Evolutionary conservation across 2,113 vertebrate species (phyloP).

Genomic region (Orycteropus afer): DNA sequence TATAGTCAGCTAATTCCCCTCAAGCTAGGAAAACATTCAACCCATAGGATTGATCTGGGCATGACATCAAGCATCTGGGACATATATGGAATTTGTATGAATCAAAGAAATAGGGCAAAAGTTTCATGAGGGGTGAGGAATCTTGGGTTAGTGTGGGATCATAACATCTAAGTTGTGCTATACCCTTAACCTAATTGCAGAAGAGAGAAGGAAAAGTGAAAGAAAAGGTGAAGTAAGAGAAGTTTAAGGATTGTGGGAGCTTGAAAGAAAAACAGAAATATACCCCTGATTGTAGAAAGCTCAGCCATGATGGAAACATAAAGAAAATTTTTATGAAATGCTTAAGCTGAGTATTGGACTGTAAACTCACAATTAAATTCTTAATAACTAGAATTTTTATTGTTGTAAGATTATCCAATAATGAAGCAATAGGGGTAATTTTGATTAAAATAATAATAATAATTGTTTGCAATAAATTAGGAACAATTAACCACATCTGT

Average conservation of each 20-base stretch:
- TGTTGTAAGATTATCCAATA: neutral
- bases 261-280: neutral
- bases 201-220: neutral
- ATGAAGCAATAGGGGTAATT: neutral
- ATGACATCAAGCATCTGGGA: neutral
- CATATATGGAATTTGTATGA: neutral
- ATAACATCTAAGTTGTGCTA: neutral
- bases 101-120: neutral
- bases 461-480: neutral
- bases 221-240: neutral
- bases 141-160: neutral
- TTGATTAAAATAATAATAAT: slow-evolving; percentile 23
- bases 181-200: neutral
- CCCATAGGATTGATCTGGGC: neutral
- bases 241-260: neutral
- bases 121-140: neutral
- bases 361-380: neutral
- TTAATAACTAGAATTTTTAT: slow-evolving; percentile 4
- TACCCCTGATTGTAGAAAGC: neutral
- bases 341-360: neutral
- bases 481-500: neutral
- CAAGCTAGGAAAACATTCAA: neutral
- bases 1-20: neutral
- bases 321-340: neutral
- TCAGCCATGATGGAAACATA: neutral